A percentile compares a stretch with the other conserved stretches of the same genome.
Evolutionary conservation across 2,113 vertebrate genomes (phyloP).

Genomic region (Pterocles orientalis): DNA sequence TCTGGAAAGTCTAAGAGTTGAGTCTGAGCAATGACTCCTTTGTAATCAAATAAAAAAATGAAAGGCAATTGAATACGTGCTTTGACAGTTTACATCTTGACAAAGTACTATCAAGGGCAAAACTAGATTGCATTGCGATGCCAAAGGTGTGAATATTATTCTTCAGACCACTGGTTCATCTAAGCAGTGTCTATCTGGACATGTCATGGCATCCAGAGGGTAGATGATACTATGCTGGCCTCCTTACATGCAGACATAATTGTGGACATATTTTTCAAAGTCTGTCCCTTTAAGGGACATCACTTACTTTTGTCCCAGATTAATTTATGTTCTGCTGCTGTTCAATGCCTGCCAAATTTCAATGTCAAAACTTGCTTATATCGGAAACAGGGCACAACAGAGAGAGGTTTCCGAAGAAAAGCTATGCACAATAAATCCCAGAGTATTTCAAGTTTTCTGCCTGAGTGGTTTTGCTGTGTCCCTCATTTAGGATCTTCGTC

Average conservation of each 20-base stretch:
- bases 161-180: not conserved
- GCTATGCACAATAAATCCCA: not conserved
- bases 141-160: not conserved
- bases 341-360: not conserved
- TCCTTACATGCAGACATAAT: not conserved
- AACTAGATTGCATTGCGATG: not conserved
- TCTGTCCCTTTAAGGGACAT: not conserved
- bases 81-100: not conserved
- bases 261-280: not conserved
- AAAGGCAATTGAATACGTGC: not conserved
- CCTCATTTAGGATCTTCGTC: slow-evolving; percentile 8
- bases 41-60: not conserved
- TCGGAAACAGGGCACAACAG: not conserved
- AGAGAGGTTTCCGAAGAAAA: not conserved
- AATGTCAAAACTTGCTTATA: not conserved
- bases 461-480: not conserved
- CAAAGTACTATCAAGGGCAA: not conserved
- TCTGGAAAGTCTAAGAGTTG: not conserved
- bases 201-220: not conserved
- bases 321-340: not conserved
- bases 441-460: not conserved
- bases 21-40: not conserved
- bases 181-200: not conserved
- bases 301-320: not conserved
- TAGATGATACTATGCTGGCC: not conserved